A percentile compares a stretch with the other conserved stretches of the same genome.
Evolutionary conservation across 1,140 invertebrate genomes (phyloP).

Genomic region (Triops cancriformis): DNA sequence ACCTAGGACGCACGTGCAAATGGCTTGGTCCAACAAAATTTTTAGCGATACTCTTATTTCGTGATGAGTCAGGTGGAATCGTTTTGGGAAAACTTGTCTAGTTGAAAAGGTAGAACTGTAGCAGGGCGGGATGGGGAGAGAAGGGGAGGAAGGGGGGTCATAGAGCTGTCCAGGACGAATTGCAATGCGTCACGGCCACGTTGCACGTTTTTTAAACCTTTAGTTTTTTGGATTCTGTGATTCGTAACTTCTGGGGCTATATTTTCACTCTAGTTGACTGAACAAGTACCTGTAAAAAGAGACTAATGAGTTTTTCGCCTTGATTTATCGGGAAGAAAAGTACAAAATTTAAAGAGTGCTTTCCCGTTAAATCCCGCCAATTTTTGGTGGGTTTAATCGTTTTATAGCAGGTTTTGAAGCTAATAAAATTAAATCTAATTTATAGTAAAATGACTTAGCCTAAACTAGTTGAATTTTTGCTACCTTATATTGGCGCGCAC

Average conservation of each 20-base stretch:
- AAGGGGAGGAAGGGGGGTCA: no score
- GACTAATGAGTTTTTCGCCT: no score
- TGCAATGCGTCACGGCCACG: slow-evolving; percentile 11
- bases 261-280: not conserved
- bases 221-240: not conserved
- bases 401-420: no score
- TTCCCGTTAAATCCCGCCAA: no score
- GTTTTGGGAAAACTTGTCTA: not conserved
- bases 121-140: not conserved
- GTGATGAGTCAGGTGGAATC: not conserved
- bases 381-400: no score
- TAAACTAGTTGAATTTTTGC: no score
- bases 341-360: no score
- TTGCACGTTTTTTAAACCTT: not conserved
- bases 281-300: no score
- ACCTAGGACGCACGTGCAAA: not conserved
- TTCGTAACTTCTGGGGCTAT: not conserved
- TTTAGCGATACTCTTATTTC: slow-evolving; percentile 6
- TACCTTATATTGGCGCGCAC: no score
- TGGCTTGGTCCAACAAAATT: not conserved
- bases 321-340: no score
- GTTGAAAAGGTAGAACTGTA: not conserved
- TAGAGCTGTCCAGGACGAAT: slow-evolving; percentile 6
- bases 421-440: no score
- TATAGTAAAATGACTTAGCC: no score